Base-by-base conservation (phyloP, 1,140 invertebrate species). In the Polyergus mexicanus region DNA sequence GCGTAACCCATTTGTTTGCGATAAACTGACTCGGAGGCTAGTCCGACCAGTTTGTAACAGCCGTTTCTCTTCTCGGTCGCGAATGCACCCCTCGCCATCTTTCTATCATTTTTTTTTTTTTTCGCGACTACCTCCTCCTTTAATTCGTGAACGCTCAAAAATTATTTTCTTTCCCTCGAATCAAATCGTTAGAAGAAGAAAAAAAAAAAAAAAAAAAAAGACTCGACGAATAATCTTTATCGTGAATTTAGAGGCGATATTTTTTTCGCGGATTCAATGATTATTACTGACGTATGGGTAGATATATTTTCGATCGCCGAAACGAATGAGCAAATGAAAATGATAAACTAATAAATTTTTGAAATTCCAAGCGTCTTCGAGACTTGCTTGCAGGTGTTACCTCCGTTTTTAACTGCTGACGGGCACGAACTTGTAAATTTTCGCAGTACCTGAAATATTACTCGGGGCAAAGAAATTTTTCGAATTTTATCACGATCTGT, bases 1-100 rank as follows among this genome's bases (percentile, higher is more conserved):
- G 93, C 93, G 92, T 94, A 94, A 95, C 94, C 94, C 94, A 95
- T 94, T 95, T 95, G 94, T 95, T 95, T 95, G 94, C 94, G 93
- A 95, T 95, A 95, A 95, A 94, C 92, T 94, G 93, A 94, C 94
- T 93, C 93, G 92, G 92, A 91, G 93, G 93, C 93, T 92, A 94
- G 93, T 94, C 92, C 81, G 90, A 94, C 94, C 94, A 94, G 94
- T 94, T 93, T 91, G 88, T 89, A 88, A 88, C 92, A 63, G 85
- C 77, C 92, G 90, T 92, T n/a, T n/a, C 90, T 92, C 86, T 51
- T 13, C 47, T 13, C 84, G 66, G 90, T 80, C 92, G 86, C 78
- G 85, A 54, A 81, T 78, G 87, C 88, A 87, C 89, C 91, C 88
- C 83, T 80, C 56, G 16, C 54, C 85, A 74, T 77, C 71, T 76